Conservation (phyloP, 1,140 invertebrate species). For the Pseudomyrmex sp. region DNA sequence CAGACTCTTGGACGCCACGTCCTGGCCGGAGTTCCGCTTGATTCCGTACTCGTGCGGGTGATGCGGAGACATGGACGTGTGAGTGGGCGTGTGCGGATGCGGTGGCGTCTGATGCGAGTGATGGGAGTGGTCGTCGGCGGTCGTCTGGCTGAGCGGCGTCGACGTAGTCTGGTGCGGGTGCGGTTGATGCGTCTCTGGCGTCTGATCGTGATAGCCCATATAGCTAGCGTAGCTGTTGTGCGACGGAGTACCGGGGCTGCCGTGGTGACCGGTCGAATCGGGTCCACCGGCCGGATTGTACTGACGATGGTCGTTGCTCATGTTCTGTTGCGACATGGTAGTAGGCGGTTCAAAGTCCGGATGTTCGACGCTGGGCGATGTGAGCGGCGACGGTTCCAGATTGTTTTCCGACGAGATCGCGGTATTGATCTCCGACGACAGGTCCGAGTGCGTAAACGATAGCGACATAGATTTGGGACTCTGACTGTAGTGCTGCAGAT, state of each 20-base stretch:
- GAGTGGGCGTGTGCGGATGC: conserved; percentile 82
- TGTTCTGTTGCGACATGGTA: conserved; percentile 86
- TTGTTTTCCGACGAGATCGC: conserved; percentile 90
- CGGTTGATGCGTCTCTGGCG: conserved; percentile 77
- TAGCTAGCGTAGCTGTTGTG: conserved; percentile 81
- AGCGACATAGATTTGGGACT: conserved; percentile 87
- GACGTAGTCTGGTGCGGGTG: conserved; percentile 81
- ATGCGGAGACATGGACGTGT: conserved; percentile 82
- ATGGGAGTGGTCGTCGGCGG: conserved; percentile 81
- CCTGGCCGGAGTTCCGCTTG: conserved; percentile 85
- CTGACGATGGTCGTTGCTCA: conserved; percentile 84
- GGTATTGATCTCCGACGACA: conserved; percentile 91
- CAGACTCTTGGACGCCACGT: conserved; percentile 94
- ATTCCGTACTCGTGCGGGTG: conserved; percentile 82
- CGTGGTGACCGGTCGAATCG: conserved; percentile 73
- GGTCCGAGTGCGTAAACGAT: conserved; percentile 90
- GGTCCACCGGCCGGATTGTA: conserved; percentile 84
- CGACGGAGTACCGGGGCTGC: conserved; percentile 80
- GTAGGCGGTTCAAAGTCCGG: conserved; percentile 92
- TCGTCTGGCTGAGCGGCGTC: conserved; percentile 79
- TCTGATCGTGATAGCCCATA: conserved; percentile 83
- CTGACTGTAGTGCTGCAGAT: conserved; percentile 85
- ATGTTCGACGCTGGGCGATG: conserved; percentile 89
- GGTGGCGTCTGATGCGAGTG: conserved; percentile 83
- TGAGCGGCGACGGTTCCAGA: conserved; percentile 86